Percentiles rank a stretch among this genome's conserved stretches.
Conservation (phyloP, 1,140 invertebrate genomes). For the Acyrthosiphon pisum region DNA sequence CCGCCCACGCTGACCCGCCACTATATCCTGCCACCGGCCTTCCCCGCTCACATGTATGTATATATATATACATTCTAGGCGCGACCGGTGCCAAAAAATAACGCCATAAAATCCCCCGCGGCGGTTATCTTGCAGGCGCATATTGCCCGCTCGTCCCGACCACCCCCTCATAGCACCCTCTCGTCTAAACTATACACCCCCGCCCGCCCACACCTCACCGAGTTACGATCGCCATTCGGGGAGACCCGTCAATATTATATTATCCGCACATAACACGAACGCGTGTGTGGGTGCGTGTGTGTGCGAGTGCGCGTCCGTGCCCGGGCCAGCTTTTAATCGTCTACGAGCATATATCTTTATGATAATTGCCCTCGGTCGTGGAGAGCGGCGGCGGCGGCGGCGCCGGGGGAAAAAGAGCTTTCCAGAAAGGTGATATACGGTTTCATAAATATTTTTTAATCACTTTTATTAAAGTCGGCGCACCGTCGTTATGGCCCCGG, state of each 20-base stretch:
- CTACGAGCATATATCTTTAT: constrained; percentile 51
- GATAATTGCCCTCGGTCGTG: constrained; percentile 38
- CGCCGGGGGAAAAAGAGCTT: constrained; percentile 31
- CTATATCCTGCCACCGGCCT: neutral
- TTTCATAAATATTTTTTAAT: constrained; percentile 57
- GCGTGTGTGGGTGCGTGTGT: too few relatives aligned
- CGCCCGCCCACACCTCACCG: neutral
- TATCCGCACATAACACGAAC: constrained; percentile 12
- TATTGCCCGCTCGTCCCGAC: neutral
- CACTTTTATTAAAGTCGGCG: constrained; percentile 55
- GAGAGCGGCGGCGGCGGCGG: neutral
- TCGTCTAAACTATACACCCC: neutral
- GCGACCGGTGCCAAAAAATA: constrained; percentile 53
- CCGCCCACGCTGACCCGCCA: neutral
- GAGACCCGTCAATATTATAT: constrained; percentile 47
- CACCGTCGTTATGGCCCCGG: constrained; percentile 34
- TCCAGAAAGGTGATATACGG: constrained; percentile 56
- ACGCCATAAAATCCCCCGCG: constrained; percentile 44
- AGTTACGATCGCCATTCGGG: neutral
- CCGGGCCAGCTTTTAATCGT: constrained; percentile 38
- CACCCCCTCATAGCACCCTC: neutral
- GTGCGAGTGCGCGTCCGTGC: neutral
- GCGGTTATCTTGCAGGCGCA: constrained; percentile 53
- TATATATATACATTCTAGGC: constrained; percentile 1
- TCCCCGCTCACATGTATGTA: neutral